These are phyloP conservation scores for Parambassis ranga DNA, from an alignment of 2,797 vertebrate species.

Conservation along the genomic window DNA sequence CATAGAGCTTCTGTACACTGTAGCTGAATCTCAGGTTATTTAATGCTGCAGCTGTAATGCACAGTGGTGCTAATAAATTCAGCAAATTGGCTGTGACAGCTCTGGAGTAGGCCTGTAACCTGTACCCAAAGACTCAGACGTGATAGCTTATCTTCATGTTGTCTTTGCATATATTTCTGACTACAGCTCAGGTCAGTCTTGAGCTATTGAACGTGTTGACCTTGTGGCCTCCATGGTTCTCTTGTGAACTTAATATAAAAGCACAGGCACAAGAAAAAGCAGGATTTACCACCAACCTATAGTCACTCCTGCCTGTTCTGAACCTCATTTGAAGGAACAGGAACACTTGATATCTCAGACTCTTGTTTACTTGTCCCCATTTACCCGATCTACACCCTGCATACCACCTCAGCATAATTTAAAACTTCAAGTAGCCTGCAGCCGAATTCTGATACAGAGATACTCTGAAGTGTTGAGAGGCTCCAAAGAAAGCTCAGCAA, in stretches of 20 bases:
- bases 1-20: not conserved
- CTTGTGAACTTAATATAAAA: not conserved
- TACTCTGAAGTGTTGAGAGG: not conserved
- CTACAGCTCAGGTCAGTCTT: not conserved
- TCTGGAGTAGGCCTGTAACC: constrained; percentile 4
- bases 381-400: not conserved
- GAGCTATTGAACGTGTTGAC: not conserved
- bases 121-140: constrained; percentile 11
- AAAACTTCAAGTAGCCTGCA: constrained; percentile 1
- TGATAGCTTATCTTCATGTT: constrained; percentile 7
- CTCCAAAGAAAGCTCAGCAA: not conserved
- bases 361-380: constrained; percentile 9
- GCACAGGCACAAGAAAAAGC: not conserved
- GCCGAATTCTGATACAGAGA: constrained; percentile 11
- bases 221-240: not conserved
- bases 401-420: constrained; percentile 11
- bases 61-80: not conserved
- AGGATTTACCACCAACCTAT: not conserved
- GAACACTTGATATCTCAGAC: constrained; percentile 7
- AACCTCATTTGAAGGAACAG: not conserved
- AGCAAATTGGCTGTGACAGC: not conserved
- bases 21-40: no score
- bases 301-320: not conserved
- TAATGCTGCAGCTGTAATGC: not conserved
- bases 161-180: constrained; percentile 4